Percentiles rank a stretch among this genome's conserved stretches.
phyloP scores from a whole-genome alignment of 2,113 vertebrate species.

The Leptocoma aspasia region DNA sequence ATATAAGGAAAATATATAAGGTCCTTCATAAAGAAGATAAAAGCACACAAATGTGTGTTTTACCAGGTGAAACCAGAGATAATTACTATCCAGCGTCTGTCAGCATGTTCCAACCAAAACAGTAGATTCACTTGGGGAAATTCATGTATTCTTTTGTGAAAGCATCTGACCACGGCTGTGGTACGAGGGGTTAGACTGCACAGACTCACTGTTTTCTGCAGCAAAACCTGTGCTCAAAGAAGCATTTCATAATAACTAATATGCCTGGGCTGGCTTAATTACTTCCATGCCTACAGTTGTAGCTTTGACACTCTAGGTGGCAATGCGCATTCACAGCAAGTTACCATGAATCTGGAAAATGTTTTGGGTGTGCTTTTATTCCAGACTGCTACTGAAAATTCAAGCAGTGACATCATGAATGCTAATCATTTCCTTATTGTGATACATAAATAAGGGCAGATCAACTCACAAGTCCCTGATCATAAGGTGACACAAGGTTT shows the following conservation, averaged over 20 bases:
- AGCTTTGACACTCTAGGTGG: neutral
- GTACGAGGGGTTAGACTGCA: neutral
- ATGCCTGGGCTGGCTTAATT: neutral
- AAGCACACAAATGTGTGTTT: neutral
- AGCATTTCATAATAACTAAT: neutral
- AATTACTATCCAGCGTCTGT: neutral
- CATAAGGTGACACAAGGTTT: conserved; percentile 30
- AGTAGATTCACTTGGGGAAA: neutral
- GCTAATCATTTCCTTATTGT: conserved; percentile 74
- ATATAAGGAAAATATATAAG: neutral
- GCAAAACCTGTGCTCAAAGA: neutral
- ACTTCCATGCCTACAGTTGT: neutral
- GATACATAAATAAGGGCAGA: conserved; percentile 37
- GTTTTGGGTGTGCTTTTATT: neutral
- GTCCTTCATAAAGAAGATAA: neutral
- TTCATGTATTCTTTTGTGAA: neutral
- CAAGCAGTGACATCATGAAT: conserved; percentile 39
- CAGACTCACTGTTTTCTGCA: neutral
- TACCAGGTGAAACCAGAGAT: neutral
- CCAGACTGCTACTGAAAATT: neutral
- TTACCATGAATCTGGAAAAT: neutral
- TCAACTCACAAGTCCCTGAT: conserved; percentile 58
- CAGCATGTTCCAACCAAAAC: neutral
- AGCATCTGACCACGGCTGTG: neutral
- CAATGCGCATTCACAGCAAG: neutral